phyloP scores from a whole-genome alignment of 2,888 invertebrate genomes.

The Harpagoxenus sublaevis region DNA sequence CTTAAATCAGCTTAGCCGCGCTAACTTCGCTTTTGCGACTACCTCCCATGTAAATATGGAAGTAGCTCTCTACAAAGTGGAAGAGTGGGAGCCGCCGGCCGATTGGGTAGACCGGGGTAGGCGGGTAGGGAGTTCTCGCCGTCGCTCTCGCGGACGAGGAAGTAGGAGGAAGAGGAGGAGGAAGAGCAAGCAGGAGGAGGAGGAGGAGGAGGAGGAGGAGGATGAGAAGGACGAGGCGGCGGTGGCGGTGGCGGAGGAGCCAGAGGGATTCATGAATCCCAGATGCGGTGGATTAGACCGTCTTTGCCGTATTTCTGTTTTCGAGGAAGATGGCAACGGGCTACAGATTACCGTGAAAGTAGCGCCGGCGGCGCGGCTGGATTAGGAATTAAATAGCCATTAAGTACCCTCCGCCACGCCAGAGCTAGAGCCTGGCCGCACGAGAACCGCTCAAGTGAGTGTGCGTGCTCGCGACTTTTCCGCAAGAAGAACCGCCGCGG shows the following conservation, averaged over 20 bases:
- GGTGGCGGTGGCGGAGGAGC: conserved; percentile 60
- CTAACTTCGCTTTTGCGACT: conserved; percentile 84
- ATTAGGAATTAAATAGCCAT: conserved; percentile 80
- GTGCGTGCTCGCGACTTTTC: conserved; percentile 51
- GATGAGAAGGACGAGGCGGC: conserved; percentile 35
- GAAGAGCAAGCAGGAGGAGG: conserved; percentile 59
- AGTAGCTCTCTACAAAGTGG: conserved; percentile 81
- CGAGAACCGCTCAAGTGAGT: conserved; percentile 25
- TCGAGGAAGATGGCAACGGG: conserved; percentile 76
- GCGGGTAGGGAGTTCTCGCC: conserved; percentile 68
- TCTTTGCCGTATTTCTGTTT: conserved; percentile 81
- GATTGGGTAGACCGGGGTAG: conserved; percentile 71
- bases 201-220: conserved; percentile 58
- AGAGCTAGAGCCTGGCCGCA: conserved; percentile 33
- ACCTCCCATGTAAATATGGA: conserved; percentile 84
- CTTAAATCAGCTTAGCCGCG: conserved; percentile 85
- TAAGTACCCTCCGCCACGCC: conserved; percentile 68
- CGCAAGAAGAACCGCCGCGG: conserved; percentile 42
- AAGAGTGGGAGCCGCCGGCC: conserved; percentile 75
- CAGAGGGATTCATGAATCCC: conserved; percentile 84
- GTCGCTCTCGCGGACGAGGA: conserved; percentile 58
- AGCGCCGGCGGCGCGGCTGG: conserved; percentile 71
- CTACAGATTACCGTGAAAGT: conserved; percentile 80
- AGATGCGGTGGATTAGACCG: conserved; percentile 84
- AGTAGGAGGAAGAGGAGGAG: conserved; percentile 61